Base-by-base conservation (phyloP, 2,797 vertebrate species). In the Coendou prehensilis region DNA sequence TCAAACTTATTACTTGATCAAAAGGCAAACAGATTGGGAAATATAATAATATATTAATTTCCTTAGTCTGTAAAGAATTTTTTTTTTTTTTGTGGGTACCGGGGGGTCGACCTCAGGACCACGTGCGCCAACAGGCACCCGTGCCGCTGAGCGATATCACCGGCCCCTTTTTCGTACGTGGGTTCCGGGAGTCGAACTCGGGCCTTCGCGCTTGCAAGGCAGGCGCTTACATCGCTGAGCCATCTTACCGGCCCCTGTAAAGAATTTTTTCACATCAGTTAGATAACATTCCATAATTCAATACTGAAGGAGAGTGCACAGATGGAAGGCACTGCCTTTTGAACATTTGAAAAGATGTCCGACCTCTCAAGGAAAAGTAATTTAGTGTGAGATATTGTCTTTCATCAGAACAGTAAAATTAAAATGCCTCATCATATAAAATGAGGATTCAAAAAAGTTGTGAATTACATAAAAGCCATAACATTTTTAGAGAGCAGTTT, bases 401-500 rank as follows among this genome's bases (percentile, higher is more conserved):
- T 45, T 91, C 0, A 9, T 75, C 89, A 79, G 52, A 59, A 45
- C 63, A 13, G 18, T 78, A 87, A 95, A 87, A 93, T 83, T 93
- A 67, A 89, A 92, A 85, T 76, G n/a, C 30, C 30, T 50, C 8
- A 78, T 61, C 20, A 20, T 61, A 33, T 88, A 87, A 84, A 71
- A 18, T 87, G 2, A 95, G 14, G 6, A 56, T 63, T 61, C 4
- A 84, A 61, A 76, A 83, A 93, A 82, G 92, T 26, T 41, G 45
- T 9, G 15, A 81, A 37, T 26, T 67, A 67, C 6, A 14, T 26
- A 41, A 61, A 61, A 79, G 41, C 20, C 71, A 50, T 14, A 45
- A 57, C 5, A 11, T n/a, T 92, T 93, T 97, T 71, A 82, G 50
- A 84, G 71, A 95, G 14, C 76, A 97, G 10, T 97, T 92, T 96